Evolutionary conservation across 2,888 invertebrate genomes (phyloP).

Genomic region (Troides aeacus): DNA sequence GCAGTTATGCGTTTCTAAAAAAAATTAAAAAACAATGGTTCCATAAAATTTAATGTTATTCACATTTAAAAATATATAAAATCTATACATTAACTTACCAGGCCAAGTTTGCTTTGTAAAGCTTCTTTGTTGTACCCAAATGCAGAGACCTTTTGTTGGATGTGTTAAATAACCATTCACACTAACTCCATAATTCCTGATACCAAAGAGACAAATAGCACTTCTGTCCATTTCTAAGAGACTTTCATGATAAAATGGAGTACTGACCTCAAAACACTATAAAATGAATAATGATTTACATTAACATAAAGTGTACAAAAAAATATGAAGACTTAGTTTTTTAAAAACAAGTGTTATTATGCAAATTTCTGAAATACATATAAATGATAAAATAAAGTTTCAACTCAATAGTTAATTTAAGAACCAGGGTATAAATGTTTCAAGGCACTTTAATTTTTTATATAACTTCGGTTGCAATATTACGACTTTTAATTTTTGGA

Average conservation of each 20-base stretch:
- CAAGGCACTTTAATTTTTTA: neutral
- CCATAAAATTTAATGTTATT: no score
- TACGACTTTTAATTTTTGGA: neutral
- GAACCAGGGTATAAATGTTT: no score
- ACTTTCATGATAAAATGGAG: slow-evolving; percentile 77
- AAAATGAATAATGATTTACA: neutral
- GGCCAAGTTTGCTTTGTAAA: slow-evolving; percentile 97
- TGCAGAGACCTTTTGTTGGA: slow-evolving; percentile 90
- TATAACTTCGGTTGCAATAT: no score
- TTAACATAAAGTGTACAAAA: neutral
- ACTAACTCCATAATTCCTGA: slow-evolving; percentile 95
- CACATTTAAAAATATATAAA: no score
- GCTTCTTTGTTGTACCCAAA: slow-evolving; percentile 96
- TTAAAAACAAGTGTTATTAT: neutral
- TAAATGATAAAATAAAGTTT: no score
- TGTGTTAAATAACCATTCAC: slow-evolving; percentile 95
- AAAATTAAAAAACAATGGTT: no score
- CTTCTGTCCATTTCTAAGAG: slow-evolving; percentile 93
- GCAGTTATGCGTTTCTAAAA: no score
- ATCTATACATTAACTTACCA: slow-evolving; percentile 63
- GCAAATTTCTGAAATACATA: no score
- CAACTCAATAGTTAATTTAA: no score
- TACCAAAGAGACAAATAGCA: slow-evolving; percentile 95
- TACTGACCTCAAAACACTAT: slow-evolving; percentile 93
- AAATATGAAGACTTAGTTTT: neutral